These are phyloP conservation scores for Drosophila pseudoobscura DNA, from an alignment of 1,140 invertebrate genomes.

Conservation along the genomic window DNA sequence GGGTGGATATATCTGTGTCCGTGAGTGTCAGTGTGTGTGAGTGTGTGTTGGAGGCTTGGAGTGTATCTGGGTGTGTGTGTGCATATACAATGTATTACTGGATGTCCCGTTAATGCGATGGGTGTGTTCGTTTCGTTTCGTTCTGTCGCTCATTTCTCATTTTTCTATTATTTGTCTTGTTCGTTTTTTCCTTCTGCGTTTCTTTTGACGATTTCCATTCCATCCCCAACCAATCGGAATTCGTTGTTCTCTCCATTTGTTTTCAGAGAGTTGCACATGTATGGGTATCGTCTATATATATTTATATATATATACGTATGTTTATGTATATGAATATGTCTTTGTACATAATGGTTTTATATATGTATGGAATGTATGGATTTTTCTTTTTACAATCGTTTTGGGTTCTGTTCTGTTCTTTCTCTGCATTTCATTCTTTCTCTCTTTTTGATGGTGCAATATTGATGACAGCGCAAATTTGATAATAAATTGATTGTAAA, in stretches of 20 bases:
- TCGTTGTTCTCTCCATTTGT: conserved; percentile 39
- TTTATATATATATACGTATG: background rate
- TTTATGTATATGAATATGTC: conserved; percentile 13
- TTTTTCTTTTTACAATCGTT: conserved; percentile 31
- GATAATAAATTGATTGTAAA: conserved; percentile 36
- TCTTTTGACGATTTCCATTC: conserved; percentile 49
- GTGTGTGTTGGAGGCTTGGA: too few relatives aligned
- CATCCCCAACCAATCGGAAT: conserved; percentile 47
- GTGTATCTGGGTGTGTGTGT: too few relatives aligned
- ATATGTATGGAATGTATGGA: conserved; percentile 18
- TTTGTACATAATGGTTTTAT: conserved; percentile 32
- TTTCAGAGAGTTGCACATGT: conserved; percentile 9
- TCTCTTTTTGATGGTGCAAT: conserved; percentile 27
- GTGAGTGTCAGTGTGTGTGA: background rate
- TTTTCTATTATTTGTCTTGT: conserved; percentile 52
- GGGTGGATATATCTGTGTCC: conserved; percentile 2
- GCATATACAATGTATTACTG: background rate
- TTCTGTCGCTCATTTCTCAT: conserved; percentile 46
- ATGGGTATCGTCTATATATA: conserved; percentile 6
- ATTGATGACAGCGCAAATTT: conserved; percentile 38
- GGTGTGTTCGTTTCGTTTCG: conserved; percentile 20
- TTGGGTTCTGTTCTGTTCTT: conserved; percentile 33
- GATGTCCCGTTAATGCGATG: conserved; percentile 34
- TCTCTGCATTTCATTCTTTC: conserved; percentile 10
- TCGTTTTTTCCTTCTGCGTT: conserved; percentile 49